phyloP scores from a whole-genome alignment of 2,113 vertebrate genomes.

The Xenus cinereus region DNA sequence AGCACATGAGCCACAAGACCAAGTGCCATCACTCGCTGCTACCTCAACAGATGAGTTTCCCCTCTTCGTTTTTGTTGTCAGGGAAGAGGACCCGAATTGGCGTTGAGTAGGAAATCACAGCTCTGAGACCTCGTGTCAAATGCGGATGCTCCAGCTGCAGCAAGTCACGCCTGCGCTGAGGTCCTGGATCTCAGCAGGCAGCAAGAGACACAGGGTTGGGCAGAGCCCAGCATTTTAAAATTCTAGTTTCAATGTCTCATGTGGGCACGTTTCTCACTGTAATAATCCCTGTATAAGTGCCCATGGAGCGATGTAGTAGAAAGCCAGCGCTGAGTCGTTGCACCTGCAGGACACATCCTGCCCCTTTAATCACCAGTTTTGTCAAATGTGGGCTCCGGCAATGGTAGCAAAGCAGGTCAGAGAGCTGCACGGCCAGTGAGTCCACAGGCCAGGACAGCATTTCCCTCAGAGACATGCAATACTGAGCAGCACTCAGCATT shows the following conservation, averaged over 20 bases:
- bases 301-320: neutral
- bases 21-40: neutral
- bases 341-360: neutral
- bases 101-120: neutral
- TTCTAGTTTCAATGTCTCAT: neutral
- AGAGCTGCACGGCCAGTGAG: neutral
- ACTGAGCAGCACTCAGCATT: neutral
- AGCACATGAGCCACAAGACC: neutral
- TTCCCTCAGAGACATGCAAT: neutral
- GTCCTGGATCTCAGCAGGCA: neutral
- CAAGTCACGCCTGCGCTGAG: rapidly evolving
- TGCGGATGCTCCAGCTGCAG: neutral
- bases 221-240: neutral
- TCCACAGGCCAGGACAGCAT: neutral
- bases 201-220: neutral
- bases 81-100: neutral
- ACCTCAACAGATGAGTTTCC: neutral
- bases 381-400: neutral
- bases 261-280: neutral
- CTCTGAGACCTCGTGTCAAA: neutral
- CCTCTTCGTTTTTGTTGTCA: neutral
- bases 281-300: neutral
- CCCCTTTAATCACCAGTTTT: neutral
- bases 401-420: neutral
- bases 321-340: neutral